A percentile compares a stretch with the other conserved stretches of the same genome.
Evolutionary conservation across 2,888 invertebrate species (phyloP).

Genomic region (Sclerodermus sp.): DNA sequence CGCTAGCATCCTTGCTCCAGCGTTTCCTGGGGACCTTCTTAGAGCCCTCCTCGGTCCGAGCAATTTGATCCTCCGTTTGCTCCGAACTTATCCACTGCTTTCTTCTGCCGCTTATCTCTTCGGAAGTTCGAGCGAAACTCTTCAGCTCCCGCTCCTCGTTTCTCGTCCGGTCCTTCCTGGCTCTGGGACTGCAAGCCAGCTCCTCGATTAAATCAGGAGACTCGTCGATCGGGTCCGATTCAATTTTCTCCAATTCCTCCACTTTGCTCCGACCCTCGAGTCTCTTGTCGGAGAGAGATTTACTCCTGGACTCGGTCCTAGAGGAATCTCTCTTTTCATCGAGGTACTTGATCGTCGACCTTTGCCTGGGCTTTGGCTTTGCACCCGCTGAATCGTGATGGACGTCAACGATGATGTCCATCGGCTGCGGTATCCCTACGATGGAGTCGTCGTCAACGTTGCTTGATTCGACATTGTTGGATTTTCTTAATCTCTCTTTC

Average conservation of each 20-base stretch:
- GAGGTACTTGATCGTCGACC: no score
- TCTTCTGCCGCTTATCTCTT: no score
- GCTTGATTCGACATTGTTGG: conserved; percentile 5
- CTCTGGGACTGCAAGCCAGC: no score
- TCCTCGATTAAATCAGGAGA: conserved; percentile 34
- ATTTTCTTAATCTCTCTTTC: neutral
- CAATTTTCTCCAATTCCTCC: no score
- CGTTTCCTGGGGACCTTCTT: conserved; percentile 36
- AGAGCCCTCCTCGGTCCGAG: no score
- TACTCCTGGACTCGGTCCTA: no score
- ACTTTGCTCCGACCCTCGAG: no score
- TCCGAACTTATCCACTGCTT: neutral
- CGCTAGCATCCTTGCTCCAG: conserved; percentile 39
- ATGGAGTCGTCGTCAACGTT: conserved; percentile 13
- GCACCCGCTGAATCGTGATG: no score
- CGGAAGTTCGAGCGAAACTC: no score
- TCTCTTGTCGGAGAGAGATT: no score
- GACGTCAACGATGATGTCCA: conserved; percentile 41
- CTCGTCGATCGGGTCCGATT: conserved; percentile 16
- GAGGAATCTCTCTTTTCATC: no score
- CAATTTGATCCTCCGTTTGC: neutral
- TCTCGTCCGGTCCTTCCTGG: conserved; percentile 13
- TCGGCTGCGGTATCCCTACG: conserved; percentile 13
- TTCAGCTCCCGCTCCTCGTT: neutral
- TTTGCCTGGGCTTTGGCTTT: no score